A percentile compares a stretch with the other conserved stretches of the same genome.
Evolutionary conservation across 2,113 vertebrate species (phyloP).

Genomic region (Rhynchopsitta pachyrhyncha): DNA sequence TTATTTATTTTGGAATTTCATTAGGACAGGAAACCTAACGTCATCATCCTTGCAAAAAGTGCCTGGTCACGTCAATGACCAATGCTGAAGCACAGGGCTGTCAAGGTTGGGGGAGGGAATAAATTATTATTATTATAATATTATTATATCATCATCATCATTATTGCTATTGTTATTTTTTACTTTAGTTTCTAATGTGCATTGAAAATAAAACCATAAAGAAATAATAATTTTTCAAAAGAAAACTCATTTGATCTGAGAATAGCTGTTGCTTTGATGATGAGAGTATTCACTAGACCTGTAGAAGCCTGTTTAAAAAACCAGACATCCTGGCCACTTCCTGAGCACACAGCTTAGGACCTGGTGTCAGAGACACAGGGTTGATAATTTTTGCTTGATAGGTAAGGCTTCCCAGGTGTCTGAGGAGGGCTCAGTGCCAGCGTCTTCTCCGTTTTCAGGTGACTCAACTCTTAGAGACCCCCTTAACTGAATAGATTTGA

Average conservation of each 20-base stretch:
- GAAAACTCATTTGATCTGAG: background rate
- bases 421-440: background rate
- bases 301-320: background rate
- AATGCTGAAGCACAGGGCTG: background rate
- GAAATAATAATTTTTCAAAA: background rate
- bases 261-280: background rate
- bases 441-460: background rate
- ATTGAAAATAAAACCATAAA: background rate
- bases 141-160: background rate
- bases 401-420: too few relatives aligned
- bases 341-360: background rate
- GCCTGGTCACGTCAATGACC: background rate
- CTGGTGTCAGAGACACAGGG: background rate
- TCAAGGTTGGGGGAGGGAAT: rapidly evolving
- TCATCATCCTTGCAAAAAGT: background rate
- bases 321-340: background rate
- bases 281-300: background rate
- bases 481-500: background rate
- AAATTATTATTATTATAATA: too few relatives aligned
- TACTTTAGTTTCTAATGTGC: background rate
- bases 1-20: background rate
- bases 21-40: background rate
- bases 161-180: background rate
- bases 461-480: background rate
- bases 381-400: background rate